These are phyloP conservation scores for Montipora capitata DNA, from an alignment of 92 coral and sea anemone genomes.

Conservation along the genomic window DNA sequence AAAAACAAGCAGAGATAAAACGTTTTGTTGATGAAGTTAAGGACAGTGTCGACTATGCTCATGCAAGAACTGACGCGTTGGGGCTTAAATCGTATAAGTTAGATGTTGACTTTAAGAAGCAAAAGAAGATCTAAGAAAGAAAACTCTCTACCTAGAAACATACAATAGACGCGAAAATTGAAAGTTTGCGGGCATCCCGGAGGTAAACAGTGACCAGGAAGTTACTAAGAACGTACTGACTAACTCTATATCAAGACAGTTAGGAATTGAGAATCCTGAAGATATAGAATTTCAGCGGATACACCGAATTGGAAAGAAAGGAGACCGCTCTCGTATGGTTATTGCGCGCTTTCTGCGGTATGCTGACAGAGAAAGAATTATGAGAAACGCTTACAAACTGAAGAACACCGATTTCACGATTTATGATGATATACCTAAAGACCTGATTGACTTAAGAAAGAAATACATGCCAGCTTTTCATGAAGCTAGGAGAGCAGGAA, in stretches of 20 bases:
- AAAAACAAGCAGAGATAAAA: background rate
- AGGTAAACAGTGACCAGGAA: background rate
- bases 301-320: conserved; percentile 10
- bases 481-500: conserved; percentile 45
- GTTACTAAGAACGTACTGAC: background rate
- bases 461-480: conserved; percentile 24
- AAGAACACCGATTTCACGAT: background rate
- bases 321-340: conserved; percentile 25
- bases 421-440: too few species aligned
- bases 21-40: background rate
- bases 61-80: background rate
- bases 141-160: background rate
- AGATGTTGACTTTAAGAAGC: background rate
- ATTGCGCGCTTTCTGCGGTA: conserved; percentile 24
- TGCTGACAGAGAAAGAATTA: conserved; percentile 13
- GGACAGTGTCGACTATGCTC: background rate
- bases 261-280: conserved; percentile 2
- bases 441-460: conserved; percentile 10
- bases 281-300: conserved; percentile 8
- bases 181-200: background rate
- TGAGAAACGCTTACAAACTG: conserved; percentile 14
- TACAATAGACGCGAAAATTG: conserved; percentile 8
- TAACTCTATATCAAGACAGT: conserved; percentile 2
- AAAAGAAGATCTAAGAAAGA: conserved; percentile 17
- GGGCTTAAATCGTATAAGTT: background rate